phyloP scores from a whole-genome alignment of 2,113 vertebrate genomes.

The Aldabrachelys gigantea region DNA sequence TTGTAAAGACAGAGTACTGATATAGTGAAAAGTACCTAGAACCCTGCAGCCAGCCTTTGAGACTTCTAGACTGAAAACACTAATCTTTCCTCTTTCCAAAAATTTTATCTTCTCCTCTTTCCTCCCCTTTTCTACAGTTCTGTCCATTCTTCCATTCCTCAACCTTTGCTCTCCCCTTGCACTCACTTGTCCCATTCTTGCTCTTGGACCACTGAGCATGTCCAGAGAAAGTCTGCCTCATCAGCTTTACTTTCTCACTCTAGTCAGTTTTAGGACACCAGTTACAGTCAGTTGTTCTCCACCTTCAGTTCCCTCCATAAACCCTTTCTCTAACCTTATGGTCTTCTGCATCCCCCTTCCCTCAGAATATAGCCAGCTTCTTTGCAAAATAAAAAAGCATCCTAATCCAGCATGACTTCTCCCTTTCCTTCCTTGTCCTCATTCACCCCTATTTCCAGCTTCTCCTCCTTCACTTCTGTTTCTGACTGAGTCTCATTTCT shows the following conservation, averaged over 20 bases:
- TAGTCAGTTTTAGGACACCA: neutral
- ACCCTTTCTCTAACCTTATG: neutral
- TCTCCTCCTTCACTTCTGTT: neutral
- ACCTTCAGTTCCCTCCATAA: neutral
- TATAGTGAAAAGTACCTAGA: neutral
- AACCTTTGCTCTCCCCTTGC: neutral
- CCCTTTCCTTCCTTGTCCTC: neutral
- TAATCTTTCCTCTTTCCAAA: neutral
- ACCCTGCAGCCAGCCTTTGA: neutral
- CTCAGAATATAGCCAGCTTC: neutral
- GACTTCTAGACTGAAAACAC: neutral
- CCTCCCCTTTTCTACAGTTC: neutral
- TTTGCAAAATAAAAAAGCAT: neutral
- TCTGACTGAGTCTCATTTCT: neutral
- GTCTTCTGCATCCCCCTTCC: neutral
- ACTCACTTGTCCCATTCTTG: neutral
- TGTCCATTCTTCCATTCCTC: slow-evolving; percentile 29
- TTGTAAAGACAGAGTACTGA: neutral
- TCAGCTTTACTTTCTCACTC: neutral
- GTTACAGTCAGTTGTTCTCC: neutral
- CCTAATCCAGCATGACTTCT: neutral
- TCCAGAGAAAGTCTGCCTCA: neutral
- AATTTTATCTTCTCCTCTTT: neutral
- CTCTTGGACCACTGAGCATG: neutral
- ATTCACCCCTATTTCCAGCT: neutral